A percentile compares a stretch with the other conserved stretches of the same genome.
phyloP scores from a whole-genome alignment of 2,888 invertebrate species.

The Ditula angustiorana region DNA sequence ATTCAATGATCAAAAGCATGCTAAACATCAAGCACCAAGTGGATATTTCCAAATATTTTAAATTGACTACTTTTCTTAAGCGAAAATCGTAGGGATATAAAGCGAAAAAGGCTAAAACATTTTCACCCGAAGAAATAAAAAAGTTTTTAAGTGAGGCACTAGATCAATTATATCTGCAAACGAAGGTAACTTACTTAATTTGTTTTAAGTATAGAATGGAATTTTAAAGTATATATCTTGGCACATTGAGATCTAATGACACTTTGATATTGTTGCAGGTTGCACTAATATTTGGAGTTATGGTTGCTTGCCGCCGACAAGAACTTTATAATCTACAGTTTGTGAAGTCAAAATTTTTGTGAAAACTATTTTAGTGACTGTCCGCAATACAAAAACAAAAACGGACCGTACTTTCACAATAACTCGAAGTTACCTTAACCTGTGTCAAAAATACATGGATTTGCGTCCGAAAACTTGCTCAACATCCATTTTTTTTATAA shows the following conservation, averaged over 20 bases:
- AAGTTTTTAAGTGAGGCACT: slow-evolving; percentile 2
- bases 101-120: too few species aligned
- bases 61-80: not conserved
- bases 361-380: not conserved
- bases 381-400: slow-evolving; percentile 6
- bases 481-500: slow-evolving; percentile 2
- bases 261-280: not conserved
- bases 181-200: slow-evolving; percentile 6
- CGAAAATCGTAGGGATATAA: slow-evolving; percentile 5
- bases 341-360: not conserved
- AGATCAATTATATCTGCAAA: not conserved
- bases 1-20: slow-evolving; percentile 1
- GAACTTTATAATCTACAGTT: slow-evolving; percentile 8
- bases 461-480: not conserved
- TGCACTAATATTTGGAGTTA: not conserved
- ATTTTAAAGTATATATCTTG: not conserved
- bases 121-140: slow-evolving; percentile 6
- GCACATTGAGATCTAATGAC: not conserved
- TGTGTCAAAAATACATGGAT: slow-evolving; percentile 13
- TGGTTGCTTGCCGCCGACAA: slow-evolving; percentile 8
- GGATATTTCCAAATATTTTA: not conserved
- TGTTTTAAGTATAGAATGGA: not conserved
- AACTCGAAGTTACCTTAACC: not conserved
- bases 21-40: not conserved
- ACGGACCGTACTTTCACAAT: slow-evolving; percentile 5